Evolutionary conservation across 1,140 invertebrate species (phyloP).

Genomic region (Atta colombica): DNA sequence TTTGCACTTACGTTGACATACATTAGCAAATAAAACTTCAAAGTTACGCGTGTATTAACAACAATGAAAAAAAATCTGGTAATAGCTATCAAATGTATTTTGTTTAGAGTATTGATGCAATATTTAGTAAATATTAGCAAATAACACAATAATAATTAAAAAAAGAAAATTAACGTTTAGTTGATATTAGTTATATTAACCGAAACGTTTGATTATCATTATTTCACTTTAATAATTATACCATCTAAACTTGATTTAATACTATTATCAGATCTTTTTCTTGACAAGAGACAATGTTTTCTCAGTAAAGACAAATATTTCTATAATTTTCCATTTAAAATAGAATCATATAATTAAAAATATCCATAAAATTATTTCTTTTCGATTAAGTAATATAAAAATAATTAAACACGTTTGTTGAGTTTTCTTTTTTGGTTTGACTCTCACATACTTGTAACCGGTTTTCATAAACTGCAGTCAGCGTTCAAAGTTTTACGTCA

Average conservation of each 20-base stretch:
- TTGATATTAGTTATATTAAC: no score
- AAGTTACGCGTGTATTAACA: background rate
- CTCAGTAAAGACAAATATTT: background rate
- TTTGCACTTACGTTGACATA: conserved; percentile 8
- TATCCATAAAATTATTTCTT: background rate
- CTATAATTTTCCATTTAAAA: background rate
- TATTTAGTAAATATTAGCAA: no score
- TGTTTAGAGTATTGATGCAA: no score
- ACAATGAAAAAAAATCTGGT: no score
- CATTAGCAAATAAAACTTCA: background rate
- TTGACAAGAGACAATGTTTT: background rate
- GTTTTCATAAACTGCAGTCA: background rate
- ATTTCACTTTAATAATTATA: no score
- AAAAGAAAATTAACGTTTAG: no score
- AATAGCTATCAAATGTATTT: no score
- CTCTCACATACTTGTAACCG: background rate
- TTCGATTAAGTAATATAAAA: background rate
- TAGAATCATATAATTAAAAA: background rate
- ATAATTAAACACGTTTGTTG: background rate
- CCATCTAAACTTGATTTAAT: no score
- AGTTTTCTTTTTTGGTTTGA: no score
- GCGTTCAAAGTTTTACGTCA: background rate
- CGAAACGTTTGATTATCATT: no score
- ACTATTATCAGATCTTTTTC: no score
- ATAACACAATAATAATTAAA: no score